phyloP scores from a whole-genome alignment of 2,797 vertebrate genomes.

The Morus bassanus region DNA sequence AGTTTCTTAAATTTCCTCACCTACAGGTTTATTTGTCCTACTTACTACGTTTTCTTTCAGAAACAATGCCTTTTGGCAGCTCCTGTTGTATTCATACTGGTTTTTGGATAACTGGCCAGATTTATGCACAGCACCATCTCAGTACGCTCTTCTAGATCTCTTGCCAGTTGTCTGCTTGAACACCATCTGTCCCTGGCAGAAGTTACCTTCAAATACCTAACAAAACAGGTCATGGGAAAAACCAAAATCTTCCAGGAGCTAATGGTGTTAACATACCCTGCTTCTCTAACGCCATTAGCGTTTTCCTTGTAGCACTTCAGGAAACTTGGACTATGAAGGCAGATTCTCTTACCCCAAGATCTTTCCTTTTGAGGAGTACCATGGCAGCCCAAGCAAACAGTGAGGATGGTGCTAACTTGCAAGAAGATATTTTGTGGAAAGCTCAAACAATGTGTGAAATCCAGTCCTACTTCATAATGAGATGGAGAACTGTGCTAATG shows the following conservation, averaged over 20 bases:
- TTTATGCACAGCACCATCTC: constrained; percentile 1
- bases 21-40: constrained; percentile 53
- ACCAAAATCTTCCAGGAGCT: constrained; percentile 10
- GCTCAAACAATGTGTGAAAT: constrained; percentile 39
- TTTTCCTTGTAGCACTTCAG: neutral
- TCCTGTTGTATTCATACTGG: neutral
- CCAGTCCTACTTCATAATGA: constrained; percentile 38
- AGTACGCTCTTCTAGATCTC: constrained; percentile 23
- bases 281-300: neutral
- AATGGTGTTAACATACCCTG: constrained; percentile 11
- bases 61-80: constrained; percentile 55
- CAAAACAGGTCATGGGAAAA: constrained; percentile 59
- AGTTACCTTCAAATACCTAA: constrained; percentile 56
- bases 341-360: neutral
- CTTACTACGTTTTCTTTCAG: constrained; percentile 36
- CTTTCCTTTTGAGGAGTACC: neutral
- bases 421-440: constrained; percentile 37
- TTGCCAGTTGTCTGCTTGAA: constrained; percentile 63
- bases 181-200: constrained; percentile 66
- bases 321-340: neutral
- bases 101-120: constrained; percentile 34
- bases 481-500: constrained; percentile 44
- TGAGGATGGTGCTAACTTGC: constrained; percentile 8
- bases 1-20: constrained; percentile 12
- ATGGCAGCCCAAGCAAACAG: neutral